Evolutionary conservation across 2,113 vertebrate genomes (phyloP), one percentile per base, ranked within the genome.

Genomic region (Sinocyclocheilus anophthalmus): DNA sequence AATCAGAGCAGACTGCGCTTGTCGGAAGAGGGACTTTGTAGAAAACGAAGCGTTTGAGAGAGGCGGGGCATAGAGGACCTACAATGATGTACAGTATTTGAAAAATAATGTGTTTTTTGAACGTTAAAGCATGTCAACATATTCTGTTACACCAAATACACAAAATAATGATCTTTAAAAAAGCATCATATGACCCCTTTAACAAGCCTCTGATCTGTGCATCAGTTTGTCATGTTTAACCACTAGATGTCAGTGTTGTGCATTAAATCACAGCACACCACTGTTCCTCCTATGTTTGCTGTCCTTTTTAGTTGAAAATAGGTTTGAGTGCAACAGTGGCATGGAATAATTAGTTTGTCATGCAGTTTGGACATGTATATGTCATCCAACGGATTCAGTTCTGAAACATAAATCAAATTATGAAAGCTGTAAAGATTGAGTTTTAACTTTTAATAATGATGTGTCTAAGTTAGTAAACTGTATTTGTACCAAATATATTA

Each of bases 171-270:
- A 26, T 26, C 26, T 26, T 26, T 26, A 26, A 26, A 26, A 30
- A 37, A 37, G 3, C 37, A 37, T 37, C 2, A 3, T 37, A 30
- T 1, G 37, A 37, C 4, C 37, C 0, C 3, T 4, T 37, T 37
- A 55, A 55, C 53, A 55, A 55, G 4, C 53, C 5, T 55, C 50
- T 53, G 45, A 18, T 37, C 37, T 63, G 39, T 82, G 63, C 16
- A 3, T 10, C 53, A 30, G 18, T 33, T 5, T 57, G 18, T 24
- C 50, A 65, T 2, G 30, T 26, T 5, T 63, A 73, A 73, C 65
- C 82, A 73, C 82, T 73, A 84, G 69, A 73, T 14, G 69, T 13
- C 67, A 84, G 48, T 57, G 67, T 75, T 84, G 50, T 42, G 22
- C 20, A 8, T 13, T 6, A 53, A 65, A 33, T 53, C 63, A 82